Evolutionary conservation across 2,113 vertebrate species (phyloP).

Genomic region (Micronycteris hirsuta): DNA sequence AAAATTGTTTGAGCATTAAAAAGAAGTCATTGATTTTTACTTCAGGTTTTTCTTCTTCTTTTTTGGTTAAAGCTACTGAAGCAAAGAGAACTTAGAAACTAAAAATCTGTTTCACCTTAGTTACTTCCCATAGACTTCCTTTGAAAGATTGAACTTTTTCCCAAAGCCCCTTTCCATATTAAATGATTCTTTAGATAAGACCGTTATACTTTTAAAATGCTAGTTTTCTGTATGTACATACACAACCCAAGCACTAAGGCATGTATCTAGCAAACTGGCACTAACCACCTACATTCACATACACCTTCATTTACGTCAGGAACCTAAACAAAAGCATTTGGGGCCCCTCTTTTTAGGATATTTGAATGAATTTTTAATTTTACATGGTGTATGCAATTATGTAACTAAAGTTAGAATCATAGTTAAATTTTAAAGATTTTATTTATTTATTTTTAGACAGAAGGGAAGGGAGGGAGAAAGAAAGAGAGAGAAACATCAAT

Average conservation of each 20-base stretch:
- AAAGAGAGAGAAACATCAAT: too few species aligned
- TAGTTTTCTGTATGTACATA: not conserved
- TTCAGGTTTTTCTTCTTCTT: not conserved
- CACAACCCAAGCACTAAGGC: not conserved
- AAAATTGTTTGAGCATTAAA: not conserved
- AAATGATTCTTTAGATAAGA: not conserved
- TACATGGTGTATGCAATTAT: not conserved
- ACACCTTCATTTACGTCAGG: not conserved
- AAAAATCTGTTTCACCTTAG: constrained; percentile 42
- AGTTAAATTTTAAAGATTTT: constrained; percentile 22
- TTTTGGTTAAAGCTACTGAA: not conserved
- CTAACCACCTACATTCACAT: not conserved
- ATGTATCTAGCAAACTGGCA: not conserved
- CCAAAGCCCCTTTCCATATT: not conserved
- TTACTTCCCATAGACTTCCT: constrained; percentile 36
- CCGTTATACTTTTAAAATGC: not conserved
- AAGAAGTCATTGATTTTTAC: not conserved
- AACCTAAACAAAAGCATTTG: not conserved
- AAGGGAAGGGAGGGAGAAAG: too few species aligned
- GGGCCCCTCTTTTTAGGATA: not conserved
- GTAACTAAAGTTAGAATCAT: not conserved
- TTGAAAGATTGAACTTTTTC: not conserved
- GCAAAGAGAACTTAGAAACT: constrained; percentile 40
- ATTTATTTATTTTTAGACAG: too few species aligned
- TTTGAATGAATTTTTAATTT: constrained; percentile 5